Evolutionary conservation across 2,888 invertebrate species (phyloP), one percentile per base, ranked within the genome.

Genomic region (Lithophane ornitopus): DNA sequence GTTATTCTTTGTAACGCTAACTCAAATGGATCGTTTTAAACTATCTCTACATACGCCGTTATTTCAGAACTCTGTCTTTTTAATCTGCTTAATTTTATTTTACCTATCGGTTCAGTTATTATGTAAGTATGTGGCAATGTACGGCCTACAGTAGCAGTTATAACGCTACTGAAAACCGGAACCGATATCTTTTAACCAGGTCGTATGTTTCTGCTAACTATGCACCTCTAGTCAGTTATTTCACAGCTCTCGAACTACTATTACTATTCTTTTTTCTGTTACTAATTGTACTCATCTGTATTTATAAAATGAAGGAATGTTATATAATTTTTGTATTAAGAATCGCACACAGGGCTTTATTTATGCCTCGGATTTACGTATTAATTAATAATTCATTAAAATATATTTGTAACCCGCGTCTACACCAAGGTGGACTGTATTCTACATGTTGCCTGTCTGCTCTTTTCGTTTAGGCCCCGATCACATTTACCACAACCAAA

Each of bases 211-310:
- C 54, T 70, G 67, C 73, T 62, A 77, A 77, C n/a, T 63, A 4
- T 44, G 41, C 65, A 70, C 63, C 46, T 62, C 82, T 76, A 85
- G 85, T 82, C 82, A 81, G 7, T 63, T 67, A 34, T 67, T 44
- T 63, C 61, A 65, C 70, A 71, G 56, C 71, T 85, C 56, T 75
- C 56, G 28, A 26, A 65, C n/a, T 44, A 59, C 46, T 54, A 22
- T 54, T 68, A 4, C 44, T 46, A 44, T 22, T 61, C 41, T 74
- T 52, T 46, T 52, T 22, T 61, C 41, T 74, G 39, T 76, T 65
- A 52, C 34, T 65, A 54, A 52, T 54, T 14, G 14, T 41, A 62
- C 39, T 52, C 65, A 7, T 78, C 26, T 39, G 22, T 16, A 74
- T 49, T 54, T 49, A 28, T 66, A 41, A 41, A 66, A 61, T 46